A percentile compares a stretch with the other conserved stretches of the same genome.
Evolutionary conservation across 2,888 invertebrate genomes (phyloP).

Genomic region (Ormyrus rosae): DNA sequence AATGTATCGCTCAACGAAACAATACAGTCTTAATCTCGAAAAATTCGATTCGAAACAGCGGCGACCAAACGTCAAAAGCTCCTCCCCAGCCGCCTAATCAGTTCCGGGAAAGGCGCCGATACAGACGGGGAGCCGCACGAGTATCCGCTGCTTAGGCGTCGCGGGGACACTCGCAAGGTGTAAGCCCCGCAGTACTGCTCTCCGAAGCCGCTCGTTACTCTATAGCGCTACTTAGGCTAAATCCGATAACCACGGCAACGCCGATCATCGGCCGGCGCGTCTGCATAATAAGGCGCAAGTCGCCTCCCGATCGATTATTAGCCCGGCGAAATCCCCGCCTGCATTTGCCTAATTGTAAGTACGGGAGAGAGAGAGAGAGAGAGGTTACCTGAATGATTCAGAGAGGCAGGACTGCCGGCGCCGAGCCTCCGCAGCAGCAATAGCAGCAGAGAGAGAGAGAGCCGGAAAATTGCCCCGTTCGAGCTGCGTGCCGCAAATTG

Average conservation of each 20-base stretch:
- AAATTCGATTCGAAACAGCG: too few relatives aligned
- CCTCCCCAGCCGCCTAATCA: not conserved
- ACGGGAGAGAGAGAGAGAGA: too few relatives aligned
- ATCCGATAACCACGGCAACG: not conserved
- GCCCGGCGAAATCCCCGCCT: too few relatives aligned
- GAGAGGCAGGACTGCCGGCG: too few relatives aligned
- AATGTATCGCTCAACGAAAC: too few relatives aligned
- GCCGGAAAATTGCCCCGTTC: not conserved
- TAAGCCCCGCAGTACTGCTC: slow-evolving; percentile 63
- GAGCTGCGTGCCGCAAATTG: slow-evolving; percentile 35
- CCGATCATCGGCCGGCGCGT: not conserved
- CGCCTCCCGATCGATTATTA: not conserved
- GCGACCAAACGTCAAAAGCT: not conserved
- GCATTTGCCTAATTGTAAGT: too few relatives aligned
- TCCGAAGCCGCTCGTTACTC: slow-evolving; percentile 52
- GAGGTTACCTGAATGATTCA: too few relatives aligned
- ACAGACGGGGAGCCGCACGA: not conserved
- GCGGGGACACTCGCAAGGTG: slow-evolving; percentile 53
- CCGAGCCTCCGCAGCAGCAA: too few relatives aligned
- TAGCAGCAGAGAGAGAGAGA: too few relatives aligned
- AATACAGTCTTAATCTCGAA: too few relatives aligned
- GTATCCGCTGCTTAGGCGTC: not conserved
- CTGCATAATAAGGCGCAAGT: not conserved
- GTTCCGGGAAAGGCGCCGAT: too few relatives aligned
- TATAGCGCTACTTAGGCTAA: slow-evolving; percentile 27